phyloP scores from a whole-genome alignment of 2,113 vertebrate genomes.

The Azemiops feae region DNA sequence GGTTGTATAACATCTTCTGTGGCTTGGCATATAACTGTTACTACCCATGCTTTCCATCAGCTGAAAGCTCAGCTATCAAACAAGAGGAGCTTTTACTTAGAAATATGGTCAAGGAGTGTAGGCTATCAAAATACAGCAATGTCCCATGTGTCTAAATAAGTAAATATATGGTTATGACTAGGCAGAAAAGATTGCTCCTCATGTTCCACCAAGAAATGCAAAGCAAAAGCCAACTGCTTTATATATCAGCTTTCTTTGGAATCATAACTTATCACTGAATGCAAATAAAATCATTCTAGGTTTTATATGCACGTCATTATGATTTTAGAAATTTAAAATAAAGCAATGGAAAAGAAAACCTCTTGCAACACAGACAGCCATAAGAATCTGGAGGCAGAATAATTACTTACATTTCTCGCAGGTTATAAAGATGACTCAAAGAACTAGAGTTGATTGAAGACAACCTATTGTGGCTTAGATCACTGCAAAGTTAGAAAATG shows the following conservation, averaged over 20 bases:
- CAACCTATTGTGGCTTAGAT: conserved; percentile 93
- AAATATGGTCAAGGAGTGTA: background rate
- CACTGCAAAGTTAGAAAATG: conserved; percentile 72
- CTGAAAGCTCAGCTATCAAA: background rate
- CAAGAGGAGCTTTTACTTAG: background rate
- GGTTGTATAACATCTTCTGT: background rate
- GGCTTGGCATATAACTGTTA: background rate
- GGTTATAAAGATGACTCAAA: conserved; percentile 79
- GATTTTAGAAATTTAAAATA: background rate
- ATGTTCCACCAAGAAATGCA: background rate
- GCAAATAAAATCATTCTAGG: background rate
- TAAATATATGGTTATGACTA: background rate
- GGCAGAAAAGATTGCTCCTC: background rate
- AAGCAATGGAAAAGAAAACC: background rate
- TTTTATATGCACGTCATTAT: background rate
- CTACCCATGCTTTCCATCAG: background rate
- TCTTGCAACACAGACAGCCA: background rate
- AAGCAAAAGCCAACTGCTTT: background rate
- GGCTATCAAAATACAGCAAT: background rate
- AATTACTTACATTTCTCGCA: conserved; percentile 90
- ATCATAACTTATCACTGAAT: background rate
- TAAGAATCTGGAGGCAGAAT: background rate
- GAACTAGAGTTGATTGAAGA: conserved; percentile 79
- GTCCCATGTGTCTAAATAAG: background rate
- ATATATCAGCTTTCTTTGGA: background rate